These are phyloP conservation scores for Gandaritis pyraliata DNA, from an alignment of 2,888 invertebrate species.

Conservation along the genomic window DNA sequence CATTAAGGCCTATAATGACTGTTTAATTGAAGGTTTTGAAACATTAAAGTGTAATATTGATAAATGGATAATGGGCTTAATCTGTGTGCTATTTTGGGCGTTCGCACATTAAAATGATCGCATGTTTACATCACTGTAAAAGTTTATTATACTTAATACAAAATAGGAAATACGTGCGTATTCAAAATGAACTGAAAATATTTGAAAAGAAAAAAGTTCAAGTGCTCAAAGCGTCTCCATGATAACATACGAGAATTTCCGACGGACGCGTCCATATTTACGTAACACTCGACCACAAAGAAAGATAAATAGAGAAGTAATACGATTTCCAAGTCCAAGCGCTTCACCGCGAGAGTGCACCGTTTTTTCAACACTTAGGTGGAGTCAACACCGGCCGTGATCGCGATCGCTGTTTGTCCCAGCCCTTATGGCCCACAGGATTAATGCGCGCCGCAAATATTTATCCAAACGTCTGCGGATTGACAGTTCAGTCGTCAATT, in stretches of 20 bases:
- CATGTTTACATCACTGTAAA: conserved; percentile 5
- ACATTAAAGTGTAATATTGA: conserved; percentile 40
- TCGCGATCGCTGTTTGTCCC: conserved; percentile 73
- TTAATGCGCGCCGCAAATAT: conserved; percentile 84
- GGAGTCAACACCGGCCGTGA: conserved; percentile 78
- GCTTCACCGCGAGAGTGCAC: conserved; percentile 64
- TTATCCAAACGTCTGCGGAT: conserved; percentile 82
- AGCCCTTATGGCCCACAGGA: conserved; percentile 64
- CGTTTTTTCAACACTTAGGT: conserved; percentile 60
- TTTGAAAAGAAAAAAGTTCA: conserved; percentile 44
- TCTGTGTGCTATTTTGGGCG: conserved; percentile 28
- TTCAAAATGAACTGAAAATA: conserved; percentile 16
- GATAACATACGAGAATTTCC: conserved; percentile 77
- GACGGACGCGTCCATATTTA: conserved; percentile 79
- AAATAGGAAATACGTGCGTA: not conserved
- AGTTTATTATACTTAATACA: not conserved
- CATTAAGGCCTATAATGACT: conserved; percentile 38
- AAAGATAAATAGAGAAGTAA: conserved; percentile 81
- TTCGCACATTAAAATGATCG: conserved; percentile 25
- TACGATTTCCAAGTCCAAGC: conserved; percentile 74
- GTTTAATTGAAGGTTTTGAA: conserved; percentile 39
- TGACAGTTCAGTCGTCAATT: conserved; percentile 83
- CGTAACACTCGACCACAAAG: conserved; percentile 83
- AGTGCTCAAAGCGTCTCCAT: conserved; percentile 56
- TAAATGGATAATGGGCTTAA: conserved; percentile 33